phyloP scores from a whole-genome alignment of 2,797 vertebrate species.

The Pangasius macronema region DNA sequence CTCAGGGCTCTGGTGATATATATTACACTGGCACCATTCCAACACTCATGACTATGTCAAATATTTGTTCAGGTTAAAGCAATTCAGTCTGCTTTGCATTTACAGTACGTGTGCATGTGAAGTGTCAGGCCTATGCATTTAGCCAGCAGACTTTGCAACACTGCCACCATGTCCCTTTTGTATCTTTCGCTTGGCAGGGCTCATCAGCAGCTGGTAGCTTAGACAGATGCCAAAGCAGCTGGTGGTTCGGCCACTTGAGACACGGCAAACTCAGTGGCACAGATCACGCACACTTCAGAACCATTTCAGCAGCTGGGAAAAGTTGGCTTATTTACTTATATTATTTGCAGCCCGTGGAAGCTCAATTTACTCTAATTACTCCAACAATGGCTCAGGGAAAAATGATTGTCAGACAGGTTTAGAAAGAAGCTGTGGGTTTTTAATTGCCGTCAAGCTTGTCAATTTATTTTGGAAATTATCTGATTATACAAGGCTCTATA shows the following conservation, averaged over 20 bases:
- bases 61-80: slow-evolving; percentile 23
- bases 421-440: slow-evolving; percentile 6
- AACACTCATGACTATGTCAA: neutral
- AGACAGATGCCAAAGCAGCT: slow-evolving; percentile 25
- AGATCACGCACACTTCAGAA: neutral
- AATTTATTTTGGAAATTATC: neutral
- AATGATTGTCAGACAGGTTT: neutral
- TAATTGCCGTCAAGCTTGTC: neutral
- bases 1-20: neutral
- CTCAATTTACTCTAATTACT: neutral
- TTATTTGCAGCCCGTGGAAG: slow-evolving; percentile 1
- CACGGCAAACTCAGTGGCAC: neutral
- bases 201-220: neutral
- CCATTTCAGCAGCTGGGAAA: neutral
- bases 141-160: neutral
- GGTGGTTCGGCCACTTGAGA: slow-evolving; percentile 7
- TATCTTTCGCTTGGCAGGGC: slow-evolving; percentile 27
- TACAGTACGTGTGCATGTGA: neutral
- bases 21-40: neutral
- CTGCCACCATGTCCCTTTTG: neutral
- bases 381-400: neutral
- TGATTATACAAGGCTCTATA: neutral
- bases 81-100: slow-evolving; percentile 1
- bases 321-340: neutral
- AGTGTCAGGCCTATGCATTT: neutral